Evolutionary conservation across 2,113 vertebrate genomes (phyloP).

Genomic region (Paedocypris sp.): DNA sequence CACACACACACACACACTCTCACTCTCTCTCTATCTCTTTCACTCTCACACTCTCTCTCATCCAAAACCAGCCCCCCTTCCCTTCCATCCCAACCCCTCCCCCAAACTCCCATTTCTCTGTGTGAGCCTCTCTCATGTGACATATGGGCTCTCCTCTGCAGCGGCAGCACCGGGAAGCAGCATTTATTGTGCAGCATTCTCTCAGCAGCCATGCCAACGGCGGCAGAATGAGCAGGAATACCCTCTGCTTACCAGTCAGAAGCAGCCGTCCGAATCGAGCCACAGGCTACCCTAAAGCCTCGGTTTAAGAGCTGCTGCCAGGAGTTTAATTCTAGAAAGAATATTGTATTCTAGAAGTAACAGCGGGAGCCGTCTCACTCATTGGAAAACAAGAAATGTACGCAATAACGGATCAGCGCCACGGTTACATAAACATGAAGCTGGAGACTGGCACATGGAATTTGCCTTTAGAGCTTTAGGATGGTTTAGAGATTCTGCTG

Average conservation of each 20-base stretch:
- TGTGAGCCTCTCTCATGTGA: conserved; percentile 42
- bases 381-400: background rate
- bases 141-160: conserved; percentile 44
- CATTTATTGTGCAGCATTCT: conserved; percentile 34
- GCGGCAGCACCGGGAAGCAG: conserved; percentile 36
- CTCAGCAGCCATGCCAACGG: conserved; percentile 31
- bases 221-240: conserved; percentile 26
- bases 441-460: background rate
- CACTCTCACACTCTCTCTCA: background rate
- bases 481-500: too few relatives aligned
- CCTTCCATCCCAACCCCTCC: conserved; percentile 25
- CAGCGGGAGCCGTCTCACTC: background rate
- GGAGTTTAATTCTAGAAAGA: conserved; percentile 20
- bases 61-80: conserved; percentile 3
- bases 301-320: conserved; percentile 10
- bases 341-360: background rate
- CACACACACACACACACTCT: too few relatives aligned
- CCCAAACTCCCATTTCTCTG: conserved; percentile 27
- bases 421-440: background rate
- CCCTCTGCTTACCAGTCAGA: conserved; percentile 18
- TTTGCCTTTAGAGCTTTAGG: too few relatives aligned
- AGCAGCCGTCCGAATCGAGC: conserved; percentile 6
- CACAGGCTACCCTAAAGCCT: conserved; percentile 1
- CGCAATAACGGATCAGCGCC: background rate
- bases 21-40: too few relatives aligned